Evolutionary conservation across 2,113 vertebrate species (phyloP).

Genomic region (Amblyopsis rosae): DNA sequence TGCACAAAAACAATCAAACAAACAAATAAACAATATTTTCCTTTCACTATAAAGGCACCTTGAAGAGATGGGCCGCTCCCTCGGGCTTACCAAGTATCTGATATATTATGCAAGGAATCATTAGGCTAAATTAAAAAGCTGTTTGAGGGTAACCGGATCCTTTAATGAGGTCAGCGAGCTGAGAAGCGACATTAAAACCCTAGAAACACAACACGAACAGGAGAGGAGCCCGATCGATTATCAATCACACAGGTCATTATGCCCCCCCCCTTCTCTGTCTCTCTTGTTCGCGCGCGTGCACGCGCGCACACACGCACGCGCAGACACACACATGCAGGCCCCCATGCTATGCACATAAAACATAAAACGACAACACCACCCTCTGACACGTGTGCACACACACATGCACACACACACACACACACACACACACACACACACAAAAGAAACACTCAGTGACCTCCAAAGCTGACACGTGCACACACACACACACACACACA

Average conservation of each 20-base stretch:
- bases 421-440: background rate
- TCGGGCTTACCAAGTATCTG: slow-evolving; percentile 77
- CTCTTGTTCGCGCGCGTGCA: background rate
- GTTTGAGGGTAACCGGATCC: slow-evolving; percentile 82
- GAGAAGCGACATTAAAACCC: slow-evolving; percentile 77
- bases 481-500: slow-evolving; percentile 14
- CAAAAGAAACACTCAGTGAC: background rate
- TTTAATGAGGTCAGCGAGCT: slow-evolving; percentile 82
- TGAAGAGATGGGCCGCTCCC: slow-evolving; percentile 75
- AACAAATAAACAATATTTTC: slow-evolving; percentile 56
- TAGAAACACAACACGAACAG: slow-evolving; percentile 75
- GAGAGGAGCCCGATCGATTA: slow-evolving; percentile 78
- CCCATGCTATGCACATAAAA: too few species aligned
- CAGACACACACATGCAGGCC: background rate
- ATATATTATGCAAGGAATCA: slow-evolving; percentile 84
- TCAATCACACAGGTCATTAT: slow-evolving; percentile 80
- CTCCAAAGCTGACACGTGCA: background rate
- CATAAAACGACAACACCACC: background rate
- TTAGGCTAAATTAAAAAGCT: slow-evolving; percentile 85
- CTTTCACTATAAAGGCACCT: slow-evolving; percentile 80
- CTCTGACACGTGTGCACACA: background rate
- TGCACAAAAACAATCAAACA: slow-evolving; percentile 9
- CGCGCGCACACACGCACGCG: background rate
- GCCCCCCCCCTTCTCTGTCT: slow-evolving; percentile 40
- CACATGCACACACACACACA: slow-evolving; percentile 1